These are phyloP conservation scores for Chloroclystis v-ata DNA, from an alignment of 2,888 invertebrate genomes.

Conservation along the genomic window DNA sequence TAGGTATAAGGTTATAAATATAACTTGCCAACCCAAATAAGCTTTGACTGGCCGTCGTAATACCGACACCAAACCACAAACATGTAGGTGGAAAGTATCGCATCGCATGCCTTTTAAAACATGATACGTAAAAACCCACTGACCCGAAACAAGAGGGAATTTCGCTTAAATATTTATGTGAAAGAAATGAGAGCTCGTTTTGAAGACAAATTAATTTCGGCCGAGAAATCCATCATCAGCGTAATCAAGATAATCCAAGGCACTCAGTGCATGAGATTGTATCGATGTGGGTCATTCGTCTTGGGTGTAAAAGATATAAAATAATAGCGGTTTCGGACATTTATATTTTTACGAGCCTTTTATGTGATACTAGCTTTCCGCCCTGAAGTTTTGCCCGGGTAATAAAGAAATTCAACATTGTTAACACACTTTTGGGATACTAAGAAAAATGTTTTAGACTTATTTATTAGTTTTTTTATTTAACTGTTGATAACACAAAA, in stretches of 20 bases:
- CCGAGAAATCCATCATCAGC: constrained; percentile 24
- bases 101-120: constrained; percentile 6
- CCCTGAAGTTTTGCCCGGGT: no score
- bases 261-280: constrained; percentile 23
- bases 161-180: constrained; percentile 12
- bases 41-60: constrained; percentile 21
- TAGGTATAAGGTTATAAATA: no score
- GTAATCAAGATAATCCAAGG: constrained; percentile 25
- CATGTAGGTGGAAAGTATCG: constrained; percentile 26
- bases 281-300: constrained; percentile 24
- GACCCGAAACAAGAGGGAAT: constrained; percentile 20
- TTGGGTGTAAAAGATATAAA: constrained; percentile 13
- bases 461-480: no score
- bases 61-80: constrained; percentile 19
- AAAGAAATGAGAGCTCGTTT: constrained; percentile 17
- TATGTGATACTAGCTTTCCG: no score
- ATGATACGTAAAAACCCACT: constrained; percentile 27
- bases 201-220: constrained; percentile 18
- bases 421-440: no score
- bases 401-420: no score
- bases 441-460: no score
- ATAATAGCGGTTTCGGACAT: constrained; percentile 4
- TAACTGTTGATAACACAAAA: no score
- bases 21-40: constrained; percentile 12
- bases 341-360: no score